Conservation (phyloP, 2,888 invertebrate genomes). For the Herminia tarsipennalis region DNA sequence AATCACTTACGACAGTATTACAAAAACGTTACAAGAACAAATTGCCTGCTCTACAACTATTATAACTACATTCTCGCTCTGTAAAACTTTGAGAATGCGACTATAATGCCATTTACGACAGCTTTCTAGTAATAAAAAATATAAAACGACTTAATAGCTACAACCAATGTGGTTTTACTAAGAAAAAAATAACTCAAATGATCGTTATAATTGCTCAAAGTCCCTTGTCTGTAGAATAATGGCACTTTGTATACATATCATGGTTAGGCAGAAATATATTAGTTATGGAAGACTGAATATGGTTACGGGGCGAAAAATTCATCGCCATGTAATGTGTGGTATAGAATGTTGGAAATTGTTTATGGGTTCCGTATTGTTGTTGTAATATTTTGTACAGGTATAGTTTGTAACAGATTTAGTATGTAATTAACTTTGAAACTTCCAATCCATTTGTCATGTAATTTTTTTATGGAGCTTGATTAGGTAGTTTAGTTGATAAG, state of each 20-base stretch:
- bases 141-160: slow-evolving; percentile 3
- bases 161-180: not conserved
- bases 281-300: slow-evolving; percentile 21
- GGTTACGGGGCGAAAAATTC: slow-evolving; percentile 20
- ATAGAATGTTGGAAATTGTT: not conserved
- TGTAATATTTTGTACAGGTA: too few relatives aligned
- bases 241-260: slow-evolving; percentile 18
- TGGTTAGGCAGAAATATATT: slow-evolving; percentile 31
- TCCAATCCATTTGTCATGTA: too few relatives aligned
- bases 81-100: not conserved
- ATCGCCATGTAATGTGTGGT: slow-evolving; percentile 1
- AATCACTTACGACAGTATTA: too few relatives aligned
- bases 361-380: slow-evolving; percentile 10
- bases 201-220: not conserved
- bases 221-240: slow-evolving; percentile 7
- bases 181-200: slow-evolving; percentile 2
- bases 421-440: too few relatives aligned
- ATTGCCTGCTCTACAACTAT: not conserved
- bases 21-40: not conserved
- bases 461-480: too few relatives aligned
- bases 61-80: not conserved
- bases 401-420: too few relatives aligned
- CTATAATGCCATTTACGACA: slow-evolving; percentile 1
- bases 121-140: slow-evolving; percentile 4
- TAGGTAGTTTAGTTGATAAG: too few relatives aligned